Evolutionary conservation across 2,797 vertebrate genomes (phyloP).

Genomic region (Tympanoctomys barrerae): DNA sequence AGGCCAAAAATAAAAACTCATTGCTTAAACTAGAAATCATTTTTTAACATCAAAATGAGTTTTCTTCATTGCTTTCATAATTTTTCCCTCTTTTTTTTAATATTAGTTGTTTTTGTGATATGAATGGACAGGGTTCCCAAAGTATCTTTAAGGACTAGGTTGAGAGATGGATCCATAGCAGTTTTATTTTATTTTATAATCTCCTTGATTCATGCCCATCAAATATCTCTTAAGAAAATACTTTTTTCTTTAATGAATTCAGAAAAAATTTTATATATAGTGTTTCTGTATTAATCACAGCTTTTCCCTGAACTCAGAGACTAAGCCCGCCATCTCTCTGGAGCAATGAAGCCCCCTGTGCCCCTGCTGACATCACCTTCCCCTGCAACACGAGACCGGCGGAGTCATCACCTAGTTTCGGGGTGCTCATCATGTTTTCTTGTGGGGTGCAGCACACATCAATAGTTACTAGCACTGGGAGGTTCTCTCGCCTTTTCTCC

Average conservation of each 20-base stretch:
- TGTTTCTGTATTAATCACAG: background rate
- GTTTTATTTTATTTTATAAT: background rate
- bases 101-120: conserved; percentile 11
- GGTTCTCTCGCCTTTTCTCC: background rate
- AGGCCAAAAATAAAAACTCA: conserved; percentile 19
- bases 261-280: background rate
- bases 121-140: background rate
- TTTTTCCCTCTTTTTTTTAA: conserved; percentile 6
- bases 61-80: conserved; percentile 24
- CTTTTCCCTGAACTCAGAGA: background rate
- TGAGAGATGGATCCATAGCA: background rate
- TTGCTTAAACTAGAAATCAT: conserved; percentile 35
- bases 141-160: background rate
- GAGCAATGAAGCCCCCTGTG: background rate
- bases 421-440: background rate
- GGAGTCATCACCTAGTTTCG: background rate
- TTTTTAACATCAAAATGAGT: background rate
- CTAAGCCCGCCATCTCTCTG: background rate
- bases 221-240: background rate
- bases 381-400: background rate
- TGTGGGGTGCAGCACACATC: background rate
- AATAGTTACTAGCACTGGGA: background rate
- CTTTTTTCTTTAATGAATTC: conserved; percentile 50
- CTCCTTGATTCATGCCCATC: background rate
- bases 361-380: background rate